Conservation (phyloP, 2,797 vertebrate species). For the Pipistrellus kuhlii region DNA sequence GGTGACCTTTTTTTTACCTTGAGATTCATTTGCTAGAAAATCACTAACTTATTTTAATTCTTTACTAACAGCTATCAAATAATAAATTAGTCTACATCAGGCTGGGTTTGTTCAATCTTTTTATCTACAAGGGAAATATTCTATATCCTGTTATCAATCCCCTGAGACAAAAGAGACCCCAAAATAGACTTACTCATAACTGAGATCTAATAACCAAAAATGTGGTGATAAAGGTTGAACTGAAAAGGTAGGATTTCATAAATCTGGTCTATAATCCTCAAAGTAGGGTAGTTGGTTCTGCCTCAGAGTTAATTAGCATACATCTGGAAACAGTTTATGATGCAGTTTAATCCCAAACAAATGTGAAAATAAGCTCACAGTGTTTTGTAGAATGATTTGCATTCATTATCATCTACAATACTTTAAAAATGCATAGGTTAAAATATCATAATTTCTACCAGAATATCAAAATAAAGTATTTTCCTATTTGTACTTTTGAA, state of each 20-base stretch:
- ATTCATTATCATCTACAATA: conserved; percentile 89
- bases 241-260: conserved; percentile 80
- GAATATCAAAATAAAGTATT: conserved; percentile 83
- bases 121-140: conserved; percentile 52
- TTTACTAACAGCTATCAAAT: conserved; percentile 44
- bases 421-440: conserved; percentile 79
- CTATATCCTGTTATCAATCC: neutral
- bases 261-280: conserved; percentile 83
- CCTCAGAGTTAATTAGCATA: conserved; percentile 86
- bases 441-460: conserved; percentile 85
- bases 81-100: conserved; percentile 20
- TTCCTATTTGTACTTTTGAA: conserved; percentile 79
- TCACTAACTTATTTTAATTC: conserved; percentile 35
- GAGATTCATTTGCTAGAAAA: conserved; percentile 50
- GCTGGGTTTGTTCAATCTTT: conserved; percentile 41
- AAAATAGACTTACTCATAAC: neutral
- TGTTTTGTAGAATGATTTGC: conserved; percentile 87
- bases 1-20: neutral
- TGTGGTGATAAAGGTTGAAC: conserved; percentile 70
- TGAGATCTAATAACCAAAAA: conserved; percentile 62
- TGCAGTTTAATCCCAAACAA: conserved; percentile 88
- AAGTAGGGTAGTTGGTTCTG: conserved; percentile 81
- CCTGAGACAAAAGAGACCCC: conserved; percentile 26
- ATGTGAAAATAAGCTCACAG: conserved; percentile 88
- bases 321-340: conserved; percentile 87